Evolutionary conservation across 2,797 vertebrate genomes (phyloP).

Genomic region (Chrysocyon brachyurus): DNA sequence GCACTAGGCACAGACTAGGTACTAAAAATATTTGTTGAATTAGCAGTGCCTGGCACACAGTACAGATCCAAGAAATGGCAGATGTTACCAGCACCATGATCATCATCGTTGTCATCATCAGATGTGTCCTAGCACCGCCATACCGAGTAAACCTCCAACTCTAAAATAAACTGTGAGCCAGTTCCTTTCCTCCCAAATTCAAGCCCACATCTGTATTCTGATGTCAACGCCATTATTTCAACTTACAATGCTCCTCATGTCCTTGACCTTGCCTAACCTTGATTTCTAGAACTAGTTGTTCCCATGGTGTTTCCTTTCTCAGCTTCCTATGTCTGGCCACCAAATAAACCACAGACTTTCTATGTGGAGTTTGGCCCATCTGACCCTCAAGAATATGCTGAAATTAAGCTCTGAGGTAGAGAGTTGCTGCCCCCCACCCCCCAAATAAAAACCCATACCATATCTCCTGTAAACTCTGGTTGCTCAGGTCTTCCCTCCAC

Average conservation of each 20-base stretch:
- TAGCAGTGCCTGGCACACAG: not conserved
- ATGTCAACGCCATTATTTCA: not conserved
- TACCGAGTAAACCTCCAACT: not conserved
- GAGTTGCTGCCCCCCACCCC: not conserved
- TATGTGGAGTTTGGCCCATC: not conserved
- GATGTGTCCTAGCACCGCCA: not conserved
- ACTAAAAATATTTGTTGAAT: not conserved
- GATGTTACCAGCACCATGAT: not conserved
- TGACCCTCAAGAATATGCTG: not conserved
- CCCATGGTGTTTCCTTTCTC: constrained; percentile 30
- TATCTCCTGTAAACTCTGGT: not conserved
- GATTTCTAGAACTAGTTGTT: constrained; percentile 34
- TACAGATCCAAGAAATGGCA: not conserved
- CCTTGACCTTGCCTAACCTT: not conserved
- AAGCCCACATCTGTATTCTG: not conserved
- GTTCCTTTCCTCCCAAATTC: not conserved
- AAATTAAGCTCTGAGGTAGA: constrained; percentile 33
- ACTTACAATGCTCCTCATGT: not conserved
- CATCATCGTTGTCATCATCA: not conserved
- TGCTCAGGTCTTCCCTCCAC: not conserved
- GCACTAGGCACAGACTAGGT: too few relatives aligned
- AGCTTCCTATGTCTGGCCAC: constrained; percentile 17
- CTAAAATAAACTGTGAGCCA: not conserved
- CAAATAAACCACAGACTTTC: not conserved
- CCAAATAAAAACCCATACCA: not conserved